Base-by-base conservation (phyloP, 2,888 invertebrate species). In the Lamproptera curius region DNA sequence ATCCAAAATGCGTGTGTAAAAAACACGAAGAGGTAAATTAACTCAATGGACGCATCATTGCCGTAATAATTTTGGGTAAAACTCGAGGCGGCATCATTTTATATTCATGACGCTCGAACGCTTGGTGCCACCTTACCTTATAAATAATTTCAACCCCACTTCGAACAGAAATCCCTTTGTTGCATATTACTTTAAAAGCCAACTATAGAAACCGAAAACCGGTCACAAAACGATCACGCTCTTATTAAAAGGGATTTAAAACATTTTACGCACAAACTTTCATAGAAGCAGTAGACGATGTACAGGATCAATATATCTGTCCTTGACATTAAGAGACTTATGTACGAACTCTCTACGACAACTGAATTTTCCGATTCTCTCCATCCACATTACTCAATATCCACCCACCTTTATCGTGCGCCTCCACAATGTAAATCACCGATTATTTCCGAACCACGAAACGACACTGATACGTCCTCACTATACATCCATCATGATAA, bases 231-330 rank as follows among this genome's bases (percentile, higher is more conserved):
- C 16, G 2, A 4, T 16, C 50, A 50, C 37, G 41, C 42, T 42
- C 28, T 42, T 33, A 53, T 48, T 50, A n/a, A n/a, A n/a, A n/a
- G n/a, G 46, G 52, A 20, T 6, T 8, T 9, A 13, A 54, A 58
- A 56, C 23, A 23, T 23, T 23, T 8, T 23, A 4, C 4, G 23
- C 8, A 8, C 4, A 8, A 23, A 23, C 8, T 42, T 44, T 31
- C 14, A 8, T 28, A 28, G 31, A 51, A 41, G 33, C 42, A 23
- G 8, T 23, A 39, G 54, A 54, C 53, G 17, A 42, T n/a, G 54
- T 66, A 67, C 63, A 68, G 80, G 76, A 78, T 85, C 85, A 73
- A 85, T 85, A 84, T 70, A 61, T 59, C 63, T 76, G 84, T 77
- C 85, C 85, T 86, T 86, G 85, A 84, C 85, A 83, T 84, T 82